A percentile compares a stretch with the other conserved stretches of the same genome.
These are phyloP conservation scores for Dicentrarchus labrax DNA, from an alignment of 2,113 vertebrate genomes.

Conservation along the genomic window DNA sequence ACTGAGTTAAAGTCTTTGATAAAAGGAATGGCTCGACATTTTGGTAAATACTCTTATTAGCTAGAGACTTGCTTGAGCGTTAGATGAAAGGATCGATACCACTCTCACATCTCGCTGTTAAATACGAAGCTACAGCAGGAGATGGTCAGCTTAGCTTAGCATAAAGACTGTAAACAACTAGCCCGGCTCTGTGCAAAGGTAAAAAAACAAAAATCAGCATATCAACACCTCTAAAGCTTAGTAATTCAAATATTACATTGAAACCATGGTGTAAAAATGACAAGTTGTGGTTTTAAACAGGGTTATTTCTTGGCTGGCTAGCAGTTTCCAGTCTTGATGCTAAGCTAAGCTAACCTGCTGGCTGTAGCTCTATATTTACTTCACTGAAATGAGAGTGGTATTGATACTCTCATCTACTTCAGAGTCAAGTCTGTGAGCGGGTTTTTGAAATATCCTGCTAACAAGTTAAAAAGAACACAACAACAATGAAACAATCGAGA, in stretches of 20 bases:
- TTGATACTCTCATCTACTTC: background rate
- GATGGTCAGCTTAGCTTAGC: background rate
- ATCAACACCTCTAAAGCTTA: no score
- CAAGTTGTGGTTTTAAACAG: no score
- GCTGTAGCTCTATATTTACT: background rate
- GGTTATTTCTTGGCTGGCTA: background rate
- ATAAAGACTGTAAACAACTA: background rate
- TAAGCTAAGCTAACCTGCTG: background rate
- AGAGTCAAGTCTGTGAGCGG: conserved; percentile 9
- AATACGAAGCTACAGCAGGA: background rate
- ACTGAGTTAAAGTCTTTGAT: background rate
- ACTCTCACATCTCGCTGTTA: background rate
- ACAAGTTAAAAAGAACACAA: background rate
- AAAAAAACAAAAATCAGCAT: no score
- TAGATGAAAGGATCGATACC: background rate
- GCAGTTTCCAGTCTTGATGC: background rate
- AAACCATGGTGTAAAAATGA: no score
- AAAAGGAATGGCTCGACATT: background rate
- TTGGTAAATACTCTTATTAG: background rate
- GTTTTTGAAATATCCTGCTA: background rate
- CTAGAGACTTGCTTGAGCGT: no score
- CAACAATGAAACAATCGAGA: no score
- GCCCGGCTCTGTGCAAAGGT: no score
- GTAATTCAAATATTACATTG: no score
- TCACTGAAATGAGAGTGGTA: background rate